These are phyloP conservation scores for Sesia apiformis DNA, from an alignment of 2,888 invertebrate species.

Conservation along the genomic window DNA sequence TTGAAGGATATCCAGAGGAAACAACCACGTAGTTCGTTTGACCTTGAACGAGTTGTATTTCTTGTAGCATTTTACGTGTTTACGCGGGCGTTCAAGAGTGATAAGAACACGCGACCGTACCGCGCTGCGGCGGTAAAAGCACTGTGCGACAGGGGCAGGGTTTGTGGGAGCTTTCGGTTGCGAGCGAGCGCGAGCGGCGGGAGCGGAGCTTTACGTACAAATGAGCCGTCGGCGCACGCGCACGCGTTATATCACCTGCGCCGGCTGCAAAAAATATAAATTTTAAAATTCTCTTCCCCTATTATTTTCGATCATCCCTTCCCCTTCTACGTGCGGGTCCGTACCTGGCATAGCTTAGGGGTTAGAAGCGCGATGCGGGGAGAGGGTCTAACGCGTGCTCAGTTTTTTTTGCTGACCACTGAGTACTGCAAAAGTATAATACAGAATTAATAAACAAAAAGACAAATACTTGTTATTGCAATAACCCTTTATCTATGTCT, in stretches of 20 bases:
- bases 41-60: conserved; percentile 68
- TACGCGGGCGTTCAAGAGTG: conserved; percentile 32
- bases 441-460: not conserved
- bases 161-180: conserved; percentile 35
- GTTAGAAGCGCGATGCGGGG: conserved; percentile 26
- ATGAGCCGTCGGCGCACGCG: conserved; percentile 69
- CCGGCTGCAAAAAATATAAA: conserved; percentile 74
- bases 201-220: conserved; percentile 62
- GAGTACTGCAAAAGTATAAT: conserved; percentile 12
- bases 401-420: conserved; percentile 61
- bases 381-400: conserved; percentile 58
- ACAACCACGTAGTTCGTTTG: conserved; percentile 78
- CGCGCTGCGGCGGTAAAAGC: conserved; percentile 48
- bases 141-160: conserved; percentile 39
- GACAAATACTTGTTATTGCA: too few relatives aligned
- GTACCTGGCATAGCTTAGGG: conserved; percentile 63
- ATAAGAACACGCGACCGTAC: conserved; percentile 40
- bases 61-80: conserved; percentile 68
- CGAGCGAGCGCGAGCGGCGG: conserved; percentile 37
- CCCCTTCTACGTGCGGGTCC: conserved; percentile 65
- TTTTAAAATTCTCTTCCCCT: conserved; percentile 74
- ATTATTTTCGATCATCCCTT: conserved; percentile 75
- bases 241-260: conserved; percentile 73
- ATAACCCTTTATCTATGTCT: too few relatives aligned
- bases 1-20: conserved; percentile 65